Evolutionary conservation across 2,797 vertebrate species (phyloP).

Genomic region (Iguana delicatissima): DNA sequence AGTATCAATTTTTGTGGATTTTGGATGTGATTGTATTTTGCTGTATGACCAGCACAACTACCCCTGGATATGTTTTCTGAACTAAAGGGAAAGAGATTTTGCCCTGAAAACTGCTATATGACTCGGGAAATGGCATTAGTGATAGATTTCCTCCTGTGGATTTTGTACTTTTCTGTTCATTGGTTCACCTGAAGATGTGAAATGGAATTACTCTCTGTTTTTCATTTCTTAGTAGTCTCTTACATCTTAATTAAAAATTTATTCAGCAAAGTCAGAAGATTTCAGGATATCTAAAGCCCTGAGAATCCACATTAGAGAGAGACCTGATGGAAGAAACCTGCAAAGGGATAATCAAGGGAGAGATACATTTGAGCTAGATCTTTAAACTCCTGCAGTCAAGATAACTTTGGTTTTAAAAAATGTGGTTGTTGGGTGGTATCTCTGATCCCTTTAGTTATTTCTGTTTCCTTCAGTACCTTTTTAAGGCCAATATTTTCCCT

Average conservation of each 20-base stretch:
- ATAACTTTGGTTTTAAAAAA: neutral
- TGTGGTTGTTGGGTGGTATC: neutral
- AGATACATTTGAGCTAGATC: neutral
- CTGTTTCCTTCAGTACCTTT: neutral
- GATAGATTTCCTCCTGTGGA: neutral
- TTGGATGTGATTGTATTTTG: too few species aligned
- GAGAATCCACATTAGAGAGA: neutral
- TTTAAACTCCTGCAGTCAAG: neutral
- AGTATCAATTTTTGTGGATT: too few species aligned
- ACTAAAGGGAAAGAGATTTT: too few species aligned
- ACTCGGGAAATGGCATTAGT: neutral
- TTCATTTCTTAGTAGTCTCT: neutral
- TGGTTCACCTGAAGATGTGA: neutral
- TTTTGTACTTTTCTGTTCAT: neutral
- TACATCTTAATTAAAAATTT: constrained; percentile 1
- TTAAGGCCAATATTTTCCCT: constrained; percentile 29
- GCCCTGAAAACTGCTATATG: neutral
- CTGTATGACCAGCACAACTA: too few species aligned
- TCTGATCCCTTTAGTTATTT: constrained; percentile 18
- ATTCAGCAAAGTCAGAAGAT: neutral
- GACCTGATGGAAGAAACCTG: neutral
- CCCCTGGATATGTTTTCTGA: too few species aligned
- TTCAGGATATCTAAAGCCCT: neutral
- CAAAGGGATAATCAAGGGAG: constrained; percentile 3
- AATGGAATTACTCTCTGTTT: neutral